Percentiles rank a stretch among this genome's conserved stretches.
Conservation (phyloP, 2,888 invertebrate genomes). For the Epiblema foenella region DNA sequence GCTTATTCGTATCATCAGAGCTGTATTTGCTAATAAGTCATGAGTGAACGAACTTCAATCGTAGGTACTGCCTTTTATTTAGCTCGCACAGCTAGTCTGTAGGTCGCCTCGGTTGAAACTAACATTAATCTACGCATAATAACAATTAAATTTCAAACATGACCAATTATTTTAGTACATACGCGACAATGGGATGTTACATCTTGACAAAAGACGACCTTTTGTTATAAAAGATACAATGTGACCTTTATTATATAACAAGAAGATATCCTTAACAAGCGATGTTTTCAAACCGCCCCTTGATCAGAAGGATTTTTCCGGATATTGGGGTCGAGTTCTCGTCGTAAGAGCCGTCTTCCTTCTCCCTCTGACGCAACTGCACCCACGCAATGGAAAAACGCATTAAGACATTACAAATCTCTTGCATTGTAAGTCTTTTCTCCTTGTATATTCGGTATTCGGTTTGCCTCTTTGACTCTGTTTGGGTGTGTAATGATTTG, state of each 20-base stretch:
- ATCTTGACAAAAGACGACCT: slow-evolving; percentile 6
- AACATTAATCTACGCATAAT: slow-evolving; percentile 15
- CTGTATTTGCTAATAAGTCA: slow-evolving; percentile 29
- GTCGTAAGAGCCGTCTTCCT: slow-evolving; percentile 60
- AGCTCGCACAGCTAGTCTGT: slow-evolving; percentile 12
- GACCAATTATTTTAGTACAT: slow-evolving; percentile 15
- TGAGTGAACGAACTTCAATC: slow-evolving; percentile 24
- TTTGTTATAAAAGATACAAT: background rate
- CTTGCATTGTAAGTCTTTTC: background rate
- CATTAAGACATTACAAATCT: background rate
- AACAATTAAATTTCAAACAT: slow-evolving; percentile 13
- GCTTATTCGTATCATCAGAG: slow-evolving; percentile 9
- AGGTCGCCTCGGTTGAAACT: slow-evolving; percentile 26
- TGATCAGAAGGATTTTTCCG: slow-evolving; percentile 37
- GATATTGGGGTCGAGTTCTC: slow-evolving; percentile 55
- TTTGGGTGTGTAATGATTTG: slow-evolving; percentile 83
- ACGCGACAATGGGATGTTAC: background rate
- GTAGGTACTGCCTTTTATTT: slow-evolving; percentile 26
- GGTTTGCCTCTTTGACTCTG: slow-evolving; percentile 84
- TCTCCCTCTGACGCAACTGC: slow-evolving; percentile 49
- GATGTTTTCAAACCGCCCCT: slow-evolving; percentile 41
- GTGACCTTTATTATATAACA: slow-evolving; percentile 22
- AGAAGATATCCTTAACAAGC: slow-evolving; percentile 34
- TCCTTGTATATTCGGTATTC: slow-evolving; percentile 56
- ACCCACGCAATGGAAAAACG: slow-evolving; percentile 1